phyloP scores from a whole-genome alignment of 2,888 invertebrate genomes.

The Eretmocerus hayati region DNA sequence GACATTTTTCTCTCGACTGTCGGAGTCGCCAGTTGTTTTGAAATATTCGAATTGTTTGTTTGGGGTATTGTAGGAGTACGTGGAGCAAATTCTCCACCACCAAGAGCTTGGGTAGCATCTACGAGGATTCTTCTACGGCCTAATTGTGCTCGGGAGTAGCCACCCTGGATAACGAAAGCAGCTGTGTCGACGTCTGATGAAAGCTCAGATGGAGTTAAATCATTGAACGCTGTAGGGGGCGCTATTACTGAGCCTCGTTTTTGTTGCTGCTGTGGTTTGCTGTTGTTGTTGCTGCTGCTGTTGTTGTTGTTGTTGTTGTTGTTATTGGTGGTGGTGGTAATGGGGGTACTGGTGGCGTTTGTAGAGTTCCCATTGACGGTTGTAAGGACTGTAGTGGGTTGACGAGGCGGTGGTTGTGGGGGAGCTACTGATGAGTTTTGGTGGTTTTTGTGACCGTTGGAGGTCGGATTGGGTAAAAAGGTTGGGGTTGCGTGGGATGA shows the following conservation, averaged over 20 bases:
- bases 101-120: constrained; percentile 36
- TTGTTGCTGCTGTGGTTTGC: constrained; percentile 1
- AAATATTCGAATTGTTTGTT: constrained; percentile 27
- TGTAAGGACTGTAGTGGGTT: constrained; percentile 14
- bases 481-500: constrained; percentile 44
- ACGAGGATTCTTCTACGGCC: constrained; percentile 38
- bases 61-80: constrained; percentile 32
- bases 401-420: background rate
- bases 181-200: constrained; percentile 6
- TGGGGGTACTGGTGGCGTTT: constrained; percentile 39
- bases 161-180: constrained; percentile 10
- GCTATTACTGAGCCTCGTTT: constrained; percentile 45
- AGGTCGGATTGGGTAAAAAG: constrained; percentile 36
- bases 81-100: constrained; percentile 25
- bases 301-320: constrained; percentile 7
- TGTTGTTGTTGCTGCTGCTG: constrained; percentile 8
- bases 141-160: too few relatives aligned
- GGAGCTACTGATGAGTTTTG: background rate
- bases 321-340: constrained; percentile 37
- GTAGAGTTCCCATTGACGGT: constrained; percentile 35
- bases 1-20: too few relatives aligned
- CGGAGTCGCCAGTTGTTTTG: too few relatives aligned
- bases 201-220: background rate
- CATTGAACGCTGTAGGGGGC: constrained; percentile 40
- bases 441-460: constrained; percentile 15